These are phyloP conservation scores for Agrotis puta DNA, from an alignment of 2,888 invertebrate species.

Conservation along the genomic window DNA sequence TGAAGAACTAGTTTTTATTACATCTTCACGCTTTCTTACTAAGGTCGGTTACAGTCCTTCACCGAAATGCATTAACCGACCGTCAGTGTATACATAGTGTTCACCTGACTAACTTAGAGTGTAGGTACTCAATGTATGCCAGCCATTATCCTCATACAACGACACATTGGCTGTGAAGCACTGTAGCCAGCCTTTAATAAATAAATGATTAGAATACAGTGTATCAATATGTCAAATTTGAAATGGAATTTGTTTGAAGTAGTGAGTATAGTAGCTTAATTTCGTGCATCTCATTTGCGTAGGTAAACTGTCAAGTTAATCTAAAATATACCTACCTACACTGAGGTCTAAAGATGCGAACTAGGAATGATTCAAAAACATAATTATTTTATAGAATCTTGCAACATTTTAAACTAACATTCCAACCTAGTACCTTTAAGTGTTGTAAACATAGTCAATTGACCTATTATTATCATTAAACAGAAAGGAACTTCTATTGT, in stretches of 20 bases:
- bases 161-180: not conserved
- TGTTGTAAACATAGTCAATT: slow-evolving; percentile 28
- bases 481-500: slow-evolving; percentile 21
- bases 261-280: slow-evolving; percentile 21
- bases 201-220: slow-evolving; percentile 21
- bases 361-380: slow-evolving; percentile 13
- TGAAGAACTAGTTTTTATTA: not conserved
- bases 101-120: not conserved
- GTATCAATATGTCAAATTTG: slow-evolving; percentile 22
- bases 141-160: not conserved
- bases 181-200: not conserved
- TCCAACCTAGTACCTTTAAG: slow-evolving; percentile 51
- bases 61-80: not conserved
- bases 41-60: not conserved
- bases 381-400: slow-evolving; percentile 22
- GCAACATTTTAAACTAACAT: slow-evolving; percentile 55
- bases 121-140: not conserved
- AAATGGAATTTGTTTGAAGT: slow-evolving; percentile 22
- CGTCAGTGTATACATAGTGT: not conserved
- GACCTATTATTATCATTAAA: not conserved
- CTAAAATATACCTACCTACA: slow-evolving; percentile 23
- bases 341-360: slow-evolving; percentile 20
- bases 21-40: not conserved
- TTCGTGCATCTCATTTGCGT: slow-evolving; percentile 29
- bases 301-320: slow-evolving; percentile 41